Evolutionary conservation across 2,113 vertebrate genomes (phyloP).

Genomic region (Tursiops truncatus): DNA sequence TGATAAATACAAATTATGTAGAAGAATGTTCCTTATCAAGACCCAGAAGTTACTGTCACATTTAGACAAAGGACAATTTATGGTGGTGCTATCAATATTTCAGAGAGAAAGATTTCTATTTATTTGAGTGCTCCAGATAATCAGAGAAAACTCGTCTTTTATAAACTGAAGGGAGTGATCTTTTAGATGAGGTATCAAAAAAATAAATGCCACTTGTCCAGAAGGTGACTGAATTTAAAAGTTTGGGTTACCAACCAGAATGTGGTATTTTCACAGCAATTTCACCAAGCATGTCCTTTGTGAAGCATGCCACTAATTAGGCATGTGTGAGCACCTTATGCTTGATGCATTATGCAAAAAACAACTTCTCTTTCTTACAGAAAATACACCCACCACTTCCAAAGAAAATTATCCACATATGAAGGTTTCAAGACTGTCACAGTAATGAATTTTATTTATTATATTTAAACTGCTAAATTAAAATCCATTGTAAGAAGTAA

Average conservation of each 20-base stretch:
- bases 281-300: conserved; percentile 68
- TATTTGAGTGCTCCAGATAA: neutral
- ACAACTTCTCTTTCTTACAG: conserved; percentile 49
- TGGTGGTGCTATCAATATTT: neutral
- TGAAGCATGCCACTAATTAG: conserved; percentile 51
- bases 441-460: neutral
- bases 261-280: conserved; percentile 65
- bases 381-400: conserved; percentile 66
- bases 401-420: conserved; percentile 21
- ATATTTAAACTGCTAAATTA: neutral
- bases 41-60: neutral
- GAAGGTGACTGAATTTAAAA: conserved; percentile 69
- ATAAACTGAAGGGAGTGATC: conserved; percentile 32
- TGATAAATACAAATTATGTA: neutral
- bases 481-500: neutral
- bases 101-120: neutral
- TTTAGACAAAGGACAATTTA: neutral
- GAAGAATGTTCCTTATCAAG: neutral
- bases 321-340: conserved; percentile 78
- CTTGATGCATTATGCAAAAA: conserved; percentile 65
- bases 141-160: neutral
- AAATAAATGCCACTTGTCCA: conserved; percentile 56
- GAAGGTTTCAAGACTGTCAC: neutral
- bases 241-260: conserved; percentile 51
- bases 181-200: conserved; percentile 25